A percentile compares a stretch with the other conserved stretches of the same genome.
Conservation (phyloP, 2,888 invertebrate genomes). For the Gasteruption jaculator region DNA sequence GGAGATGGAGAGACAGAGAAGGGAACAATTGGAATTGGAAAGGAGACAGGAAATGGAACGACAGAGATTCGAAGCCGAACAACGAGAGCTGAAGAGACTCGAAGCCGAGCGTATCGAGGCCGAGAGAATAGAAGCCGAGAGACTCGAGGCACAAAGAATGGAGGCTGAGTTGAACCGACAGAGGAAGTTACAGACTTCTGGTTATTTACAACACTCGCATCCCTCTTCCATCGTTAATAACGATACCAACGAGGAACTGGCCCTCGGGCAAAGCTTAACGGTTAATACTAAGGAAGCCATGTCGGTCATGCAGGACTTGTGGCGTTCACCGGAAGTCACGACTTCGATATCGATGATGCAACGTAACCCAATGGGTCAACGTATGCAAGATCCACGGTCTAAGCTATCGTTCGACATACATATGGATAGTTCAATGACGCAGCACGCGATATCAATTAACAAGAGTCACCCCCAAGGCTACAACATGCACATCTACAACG, state of each 20-base stretch:
- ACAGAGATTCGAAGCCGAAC: constrained; percentile 28
- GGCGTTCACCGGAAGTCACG: constrained; percentile 48
- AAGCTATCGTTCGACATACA: constrained; percentile 47
- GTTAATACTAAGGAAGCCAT: constrained; percentile 69
- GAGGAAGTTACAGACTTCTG: constrained; percentile 37
- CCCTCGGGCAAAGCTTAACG: constrained; percentile 61
- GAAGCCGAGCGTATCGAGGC: constrained; percentile 36
- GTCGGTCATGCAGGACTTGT: constrained; percentile 62
- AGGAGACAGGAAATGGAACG: constrained; percentile 21
- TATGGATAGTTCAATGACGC: constrained; percentile 49
- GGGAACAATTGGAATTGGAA: constrained; percentile 29
- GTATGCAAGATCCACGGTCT: constrained; percentile 31
- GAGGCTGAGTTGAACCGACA: constrained; percentile 42
- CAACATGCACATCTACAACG: constrained; percentile 38
- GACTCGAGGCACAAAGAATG: constrained; percentile 34
- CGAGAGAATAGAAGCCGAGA: constrained; percentile 33
- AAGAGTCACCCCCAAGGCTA: constrained; percentile 36
- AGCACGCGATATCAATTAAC: constrained; percentile 40
- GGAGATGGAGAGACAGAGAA: constrained; percentile 22
- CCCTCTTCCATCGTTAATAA: constrained; percentile 26
- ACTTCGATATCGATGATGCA: constrained; percentile 7
- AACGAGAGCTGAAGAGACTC: constrained; percentile 33
- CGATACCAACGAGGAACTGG: constrained; percentile 44
- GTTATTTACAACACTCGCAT: constrained; percentile 39
- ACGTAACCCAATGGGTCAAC: constrained; percentile 31